These are phyloP conservation scores for Elysia crispata DNA, from an alignment of 2,888 invertebrate genomes.

Conservation along the genomic window DNA sequence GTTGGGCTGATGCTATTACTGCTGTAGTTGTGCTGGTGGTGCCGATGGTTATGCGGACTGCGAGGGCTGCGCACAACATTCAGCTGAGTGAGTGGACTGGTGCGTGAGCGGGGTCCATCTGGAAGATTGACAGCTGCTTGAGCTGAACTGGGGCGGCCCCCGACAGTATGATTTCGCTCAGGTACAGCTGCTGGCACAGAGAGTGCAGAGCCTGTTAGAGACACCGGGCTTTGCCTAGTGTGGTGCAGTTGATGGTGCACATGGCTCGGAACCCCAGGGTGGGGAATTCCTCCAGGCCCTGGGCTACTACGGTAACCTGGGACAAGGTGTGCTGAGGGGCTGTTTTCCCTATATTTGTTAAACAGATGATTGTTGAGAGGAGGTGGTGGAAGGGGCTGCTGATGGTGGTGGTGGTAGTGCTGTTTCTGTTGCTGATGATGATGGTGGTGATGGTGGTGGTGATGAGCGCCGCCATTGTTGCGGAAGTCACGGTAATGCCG, in stretches of 20 bases:
- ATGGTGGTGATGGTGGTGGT: conserved; percentile 50
- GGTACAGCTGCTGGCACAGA: conserved; percentile 54
- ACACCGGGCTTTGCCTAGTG: conserved; percentile 51
- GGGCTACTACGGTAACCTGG: conserved; percentile 49
- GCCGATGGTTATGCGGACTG: not conserved
- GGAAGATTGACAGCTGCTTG: conserved; percentile 51
- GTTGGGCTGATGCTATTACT: not conserved
- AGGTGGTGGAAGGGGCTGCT: conserved; percentile 44
- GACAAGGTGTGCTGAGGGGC: conserved; percentile 49
- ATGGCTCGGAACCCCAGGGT: not conserved
- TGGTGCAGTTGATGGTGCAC: conserved; percentile 11
- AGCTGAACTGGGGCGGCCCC: conserved; percentile 65
- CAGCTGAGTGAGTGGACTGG: conserved; percentile 65
- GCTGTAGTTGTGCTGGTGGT: conserved; percentile 34
- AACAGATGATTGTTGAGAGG: conserved; percentile 50
- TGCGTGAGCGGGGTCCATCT: conserved; percentile 55
- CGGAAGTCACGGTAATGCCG: conserved; percentile 96
- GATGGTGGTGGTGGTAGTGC: conserved; percentile 54
- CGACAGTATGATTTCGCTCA: conserved; percentile 58
- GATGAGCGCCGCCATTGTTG: conserved; percentile 87
- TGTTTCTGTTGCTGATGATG: conserved; percentile 41
- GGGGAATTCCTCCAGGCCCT: conserved; percentile 2
- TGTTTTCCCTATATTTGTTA: conserved; percentile 52
- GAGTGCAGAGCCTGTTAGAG: conserved; percentile 55
- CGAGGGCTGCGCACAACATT: conserved; percentile 57